Evolutionary conservation across 2,888 invertebrate genomes (phyloP).

Genomic region (Hypercompe scribonia): DNA sequence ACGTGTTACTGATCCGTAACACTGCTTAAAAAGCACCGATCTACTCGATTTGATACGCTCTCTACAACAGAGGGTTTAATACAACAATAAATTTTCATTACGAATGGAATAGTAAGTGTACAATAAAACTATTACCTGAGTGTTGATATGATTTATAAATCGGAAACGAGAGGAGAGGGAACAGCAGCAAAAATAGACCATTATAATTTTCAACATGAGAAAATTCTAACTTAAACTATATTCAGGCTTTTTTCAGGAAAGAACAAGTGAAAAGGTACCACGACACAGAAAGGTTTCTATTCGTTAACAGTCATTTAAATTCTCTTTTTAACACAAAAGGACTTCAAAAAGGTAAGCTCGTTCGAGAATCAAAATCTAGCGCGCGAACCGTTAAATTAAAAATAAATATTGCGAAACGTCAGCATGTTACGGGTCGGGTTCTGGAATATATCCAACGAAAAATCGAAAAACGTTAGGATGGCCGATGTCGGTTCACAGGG

Average conservation of each 20-base stretch:
- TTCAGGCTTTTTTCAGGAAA: conserved; percentile 7
- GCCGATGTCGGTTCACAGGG: conserved; percentile 76
- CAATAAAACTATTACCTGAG: conserved; percentile 46
- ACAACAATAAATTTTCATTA: conserved; percentile 64
- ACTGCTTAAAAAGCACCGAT: conserved; percentile 61
- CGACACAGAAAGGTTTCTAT: conserved; percentile 58
- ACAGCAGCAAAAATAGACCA: background rate
- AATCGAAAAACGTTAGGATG: conserved; percentile 71
- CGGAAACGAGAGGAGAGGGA: background rate
- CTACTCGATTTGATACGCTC: conserved; percentile 77
- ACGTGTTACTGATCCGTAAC: conserved; percentile 79
- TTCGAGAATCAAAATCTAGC: conserved; percentile 78
- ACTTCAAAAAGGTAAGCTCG: conserved; percentile 76
- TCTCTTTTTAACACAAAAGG: conserved; percentile 74
- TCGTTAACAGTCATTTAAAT: conserved; percentile 65
- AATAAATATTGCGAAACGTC: conserved; percentile 86
- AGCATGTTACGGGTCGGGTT: conserved; percentile 80
- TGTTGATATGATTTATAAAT: background rate
- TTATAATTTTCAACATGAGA: background rate
- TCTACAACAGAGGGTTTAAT: conserved; percentile 63
- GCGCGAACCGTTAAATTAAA: conserved; percentile 84
- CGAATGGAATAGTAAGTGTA: conserved; percentile 42
- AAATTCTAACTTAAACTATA: background rate
- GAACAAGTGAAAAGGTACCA: conserved; percentile 33
- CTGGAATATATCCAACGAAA: conserved; percentile 72